Percentiles rank a stretch among this genome's conserved stretches.
phyloP scores from a whole-genome alignment of 2,113 vertebrate genomes.

The Tachysurus vachellii region DNA sequence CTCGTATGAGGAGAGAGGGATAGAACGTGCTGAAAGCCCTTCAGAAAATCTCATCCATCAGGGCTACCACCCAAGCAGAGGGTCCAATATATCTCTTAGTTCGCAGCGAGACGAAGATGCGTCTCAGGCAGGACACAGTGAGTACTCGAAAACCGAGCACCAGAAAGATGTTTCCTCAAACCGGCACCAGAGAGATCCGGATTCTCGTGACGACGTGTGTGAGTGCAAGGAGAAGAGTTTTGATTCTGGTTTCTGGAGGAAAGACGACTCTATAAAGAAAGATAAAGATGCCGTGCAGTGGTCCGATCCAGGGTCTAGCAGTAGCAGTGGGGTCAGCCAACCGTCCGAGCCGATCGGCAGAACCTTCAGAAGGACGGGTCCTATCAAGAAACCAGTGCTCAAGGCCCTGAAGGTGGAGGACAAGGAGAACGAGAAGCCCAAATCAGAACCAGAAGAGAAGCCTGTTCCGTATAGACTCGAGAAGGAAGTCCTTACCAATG shows the following conservation, averaged over 20 bases:
- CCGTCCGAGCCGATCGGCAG: constrained; percentile 81
- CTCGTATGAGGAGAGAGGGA: constrained; percentile 83
- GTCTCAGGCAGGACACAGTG: constrained; percentile 70
- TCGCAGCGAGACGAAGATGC: constrained; percentile 74
- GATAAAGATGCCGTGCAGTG: constrained; percentile 74
- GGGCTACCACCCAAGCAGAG: constrained; percentile 75
- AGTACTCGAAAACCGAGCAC: constrained; percentile 77
- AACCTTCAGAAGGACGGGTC: constrained; percentile 83
- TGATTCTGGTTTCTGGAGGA: constrained; percentile 80
- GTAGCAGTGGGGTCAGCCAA: constrained; percentile 69
- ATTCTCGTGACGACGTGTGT: constrained; percentile 64
- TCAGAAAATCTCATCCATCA: constrained; percentile 64
- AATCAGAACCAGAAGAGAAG: constrained; percentile 81
- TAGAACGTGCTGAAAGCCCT: constrained; percentile 71
- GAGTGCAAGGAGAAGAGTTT: constrained; percentile 76
- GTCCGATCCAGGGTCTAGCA: constrained; percentile 73
- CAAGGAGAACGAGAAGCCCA: constrained; percentile 93
- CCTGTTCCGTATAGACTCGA: constrained; percentile 74
- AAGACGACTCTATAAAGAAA: constrained; percentile 73
- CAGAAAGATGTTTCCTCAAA: constrained; percentile 70
- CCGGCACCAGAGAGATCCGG: constrained; percentile 71
- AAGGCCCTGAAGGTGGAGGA: constrained; percentile 97
- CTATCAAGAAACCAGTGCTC: constrained; percentile 95
- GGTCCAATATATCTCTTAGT: constrained; percentile 70
- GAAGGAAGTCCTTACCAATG: constrained; percentile 71